Base-by-base conservation (phyloP, 1,140 invertebrate species). In the Drosophila nasuta region DNA sequence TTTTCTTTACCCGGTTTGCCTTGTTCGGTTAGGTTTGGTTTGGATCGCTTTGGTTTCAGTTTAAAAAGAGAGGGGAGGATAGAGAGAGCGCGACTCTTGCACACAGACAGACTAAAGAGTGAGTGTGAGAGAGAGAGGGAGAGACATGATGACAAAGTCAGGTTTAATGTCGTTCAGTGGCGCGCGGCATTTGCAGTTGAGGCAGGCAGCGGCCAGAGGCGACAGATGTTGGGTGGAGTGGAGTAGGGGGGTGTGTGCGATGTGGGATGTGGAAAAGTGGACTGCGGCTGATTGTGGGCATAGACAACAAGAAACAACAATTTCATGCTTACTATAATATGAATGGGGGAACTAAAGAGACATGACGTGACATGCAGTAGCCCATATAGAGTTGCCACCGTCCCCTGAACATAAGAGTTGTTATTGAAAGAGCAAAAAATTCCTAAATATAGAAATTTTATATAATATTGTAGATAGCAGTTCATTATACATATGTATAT, bases 141-240 rank as follows among this genome's bases (percentile, higher is more conserved):
- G 43, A 48, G n/a, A 38, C 51, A 60, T 10, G 46, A 54, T 60
- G 69, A 66, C 81, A 90, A 89, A 85, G 86, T 86, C 86, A 86
- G 85, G 85, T 89, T 89, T 89, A 89, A 89, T 89, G 81, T 89
- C 85, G 81, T 81, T 89, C 81, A 85, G 68, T 81, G 77, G 80
- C 72, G 80, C 78, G 79, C 66, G 66, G 57, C 81, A 62, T 75
- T 89, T 77, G 77, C 70, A 77, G 81, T 85, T 88, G 83, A 89
- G 85, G 85, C 87, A 89, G 85, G 82, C 81, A 72, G 65, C 57
- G 33, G 10, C 1, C 10, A 45, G 41, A n/a, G 28, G 41, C 35
- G 35, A 38, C 35, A 38, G 7, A 4, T 38, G 35, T 38, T 7
- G 6, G 35, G 8, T 7, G 35, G 7, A 2, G 35, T 5, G 33